These are phyloP conservation scores for Tachystola acroxantha DNA, from an alignment of 2,888 invertebrate species.

Conservation along the genomic window DNA sequence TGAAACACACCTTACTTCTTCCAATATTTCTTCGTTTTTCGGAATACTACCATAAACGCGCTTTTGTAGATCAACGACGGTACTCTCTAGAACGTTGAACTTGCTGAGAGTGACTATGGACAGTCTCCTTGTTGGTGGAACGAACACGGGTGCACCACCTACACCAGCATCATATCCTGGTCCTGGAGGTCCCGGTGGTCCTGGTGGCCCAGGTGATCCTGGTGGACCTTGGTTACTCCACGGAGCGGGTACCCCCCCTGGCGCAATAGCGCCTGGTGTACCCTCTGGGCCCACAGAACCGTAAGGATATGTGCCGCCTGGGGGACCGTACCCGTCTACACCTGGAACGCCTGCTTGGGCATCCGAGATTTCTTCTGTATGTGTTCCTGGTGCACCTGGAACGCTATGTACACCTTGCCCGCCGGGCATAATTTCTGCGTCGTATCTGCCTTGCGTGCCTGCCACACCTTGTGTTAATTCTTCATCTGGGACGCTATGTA, in stretches of 20 bases:
- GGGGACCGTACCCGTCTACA: not conserved
- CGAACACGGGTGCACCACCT: not conserved
- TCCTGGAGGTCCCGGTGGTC: too few species aligned
- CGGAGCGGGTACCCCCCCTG: not conserved
- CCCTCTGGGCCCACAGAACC: too few species aligned
- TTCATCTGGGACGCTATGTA: too few species aligned
- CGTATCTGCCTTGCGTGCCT: too few species aligned
- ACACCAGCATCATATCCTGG: too few species aligned
- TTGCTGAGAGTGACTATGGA: constrained; percentile 67
- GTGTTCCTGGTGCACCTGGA: too few species aligned
- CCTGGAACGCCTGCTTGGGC: too few species aligned
- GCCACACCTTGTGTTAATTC: too few species aligned
- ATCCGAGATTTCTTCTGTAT: too few species aligned
- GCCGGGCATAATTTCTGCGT: too few species aligned
- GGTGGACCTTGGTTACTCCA: too few species aligned
- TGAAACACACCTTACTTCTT: constrained; percentile 64
- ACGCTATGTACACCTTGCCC: too few species aligned
- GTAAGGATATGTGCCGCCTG: not conserved
- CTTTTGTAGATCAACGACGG: constrained; percentile 53
- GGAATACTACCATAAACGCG: constrained; percentile 63
- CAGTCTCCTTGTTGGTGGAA: constrained; percentile 18
- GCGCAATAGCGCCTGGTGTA: not conserved
- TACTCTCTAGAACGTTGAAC: constrained; percentile 52
- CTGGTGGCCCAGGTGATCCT: not conserved
- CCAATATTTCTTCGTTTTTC: constrained; percentile 57